A percentile compares a stretch with the other conserved stretches of the same genome.
Conservation (phyloP, 2,113 vertebrate species). For the Mirounga angustirostris region DNA sequence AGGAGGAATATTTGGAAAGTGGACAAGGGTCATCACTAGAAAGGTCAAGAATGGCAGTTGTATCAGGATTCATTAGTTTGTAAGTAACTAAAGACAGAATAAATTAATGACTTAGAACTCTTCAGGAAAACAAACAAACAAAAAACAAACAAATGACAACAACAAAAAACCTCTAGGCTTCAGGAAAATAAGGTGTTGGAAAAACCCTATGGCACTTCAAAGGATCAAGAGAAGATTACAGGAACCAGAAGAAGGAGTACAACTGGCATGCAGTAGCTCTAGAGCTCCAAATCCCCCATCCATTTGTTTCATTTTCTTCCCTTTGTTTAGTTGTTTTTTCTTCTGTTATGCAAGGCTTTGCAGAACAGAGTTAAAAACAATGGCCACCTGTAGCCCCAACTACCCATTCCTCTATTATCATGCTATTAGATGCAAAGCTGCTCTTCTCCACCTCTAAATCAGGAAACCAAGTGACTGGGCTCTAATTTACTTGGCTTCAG, state of each 20-base stretch:
- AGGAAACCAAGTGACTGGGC: neutral
- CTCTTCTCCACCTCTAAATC: neutral
- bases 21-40: neutral
- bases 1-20: neutral
- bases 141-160: neutral
- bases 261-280: neutral
- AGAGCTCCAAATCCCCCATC: neutral
- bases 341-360: neutral
- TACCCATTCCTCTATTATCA: neutral
- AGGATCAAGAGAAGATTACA: neutral
- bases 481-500: neutral
- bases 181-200: neutral
- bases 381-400: neutral
- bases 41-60: neutral
- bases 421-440: neutral
- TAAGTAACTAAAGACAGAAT: neutral
- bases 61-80: neutral
- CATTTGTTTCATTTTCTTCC: neutral
- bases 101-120: neutral
- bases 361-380: neutral
- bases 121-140: neutral
- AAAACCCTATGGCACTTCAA: neutral
- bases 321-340: neutral
- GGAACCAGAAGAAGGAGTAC: neutral
- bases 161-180: neutral